Base-by-base conservation (phyloP, 2,113 vertebrate genomes). In the Gallinago media region DNA sequence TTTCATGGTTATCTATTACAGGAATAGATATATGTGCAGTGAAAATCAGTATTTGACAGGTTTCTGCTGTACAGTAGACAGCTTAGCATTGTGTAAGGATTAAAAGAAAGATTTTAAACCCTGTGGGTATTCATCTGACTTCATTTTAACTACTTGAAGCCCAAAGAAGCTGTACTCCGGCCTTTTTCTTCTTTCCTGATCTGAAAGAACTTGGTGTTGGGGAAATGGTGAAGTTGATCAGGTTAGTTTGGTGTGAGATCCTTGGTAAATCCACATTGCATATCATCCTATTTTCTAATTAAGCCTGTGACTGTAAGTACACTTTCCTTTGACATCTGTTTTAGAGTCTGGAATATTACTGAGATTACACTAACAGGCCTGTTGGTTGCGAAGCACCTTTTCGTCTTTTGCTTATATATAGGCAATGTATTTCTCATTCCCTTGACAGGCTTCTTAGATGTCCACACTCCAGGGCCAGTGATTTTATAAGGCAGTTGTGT, bases 21-120 rank as follows among this genome's bases (percentile, higher is more conserved):
- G 59, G n/a, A 80, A 80, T 40, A 95, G 52, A 78, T 63, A 23
- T 4, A 31, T 10, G 25, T 75, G n/a, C 46, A 71, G 63, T 36
- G 47, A 66, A 89, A 96, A 70, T 61, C 80, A 61, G 54, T 42
- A 54, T 92, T 86, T 82, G 68, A 68, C 63, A 92, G 72, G 15
- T 86, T 85, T 89, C 78, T 95, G 72, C 76, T 62, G 29, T 52
- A 52, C 27, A 84, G 38, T 29, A 50, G 62, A 58, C 52, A 84
- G 46, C 44, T 88, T 94, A 88, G 67, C 38, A 46, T 95, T 93
- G 71, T 87, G 63, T 52, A 96, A 59, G 78, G 34, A 63, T 86
- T 89, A 77, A 84, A 90, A 67, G n/a, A 63, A 58, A 73, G 49
- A 75, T 74, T 58, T 78, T 49, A 91, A 94, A 74, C 22, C 21